Evolutionary conservation across 2,797 vertebrate genomes (phyloP).

Genomic region (Platalea minor): DNA sequence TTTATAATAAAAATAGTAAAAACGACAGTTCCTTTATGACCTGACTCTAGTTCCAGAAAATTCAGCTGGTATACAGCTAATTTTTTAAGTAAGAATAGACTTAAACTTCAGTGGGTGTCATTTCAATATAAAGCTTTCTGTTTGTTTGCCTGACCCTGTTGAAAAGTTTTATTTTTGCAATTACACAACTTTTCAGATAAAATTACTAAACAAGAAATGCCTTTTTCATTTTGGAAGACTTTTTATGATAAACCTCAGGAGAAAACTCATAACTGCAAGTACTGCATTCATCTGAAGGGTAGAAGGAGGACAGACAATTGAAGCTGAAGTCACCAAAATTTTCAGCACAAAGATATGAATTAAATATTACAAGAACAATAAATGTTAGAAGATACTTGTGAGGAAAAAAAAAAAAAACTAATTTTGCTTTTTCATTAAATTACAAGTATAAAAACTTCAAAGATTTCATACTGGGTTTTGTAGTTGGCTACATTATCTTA

Average conservation of each 20-base stretch:
- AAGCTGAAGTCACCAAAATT: conserved; percentile 68
- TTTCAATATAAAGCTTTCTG: neutral
- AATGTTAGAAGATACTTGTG: conserved; percentile 20
- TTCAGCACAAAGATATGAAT: conserved; percentile 60
- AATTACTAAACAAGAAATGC: conserved; percentile 35
- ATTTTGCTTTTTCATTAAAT: conserved; percentile 54
- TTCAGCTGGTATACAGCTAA: neutral
- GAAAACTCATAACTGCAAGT: conserved; percentile 42
- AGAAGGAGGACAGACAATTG: conserved; percentile 50
- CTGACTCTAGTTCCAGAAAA: neutral
- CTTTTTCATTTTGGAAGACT: conserved; percentile 46
- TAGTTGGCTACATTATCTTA: neutral
- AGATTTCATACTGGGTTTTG: conserved; percentile 13
- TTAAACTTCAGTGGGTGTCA: neutral
- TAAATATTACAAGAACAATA: conserved; percentile 67
- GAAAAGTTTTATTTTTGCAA: conserved; percentile 52
- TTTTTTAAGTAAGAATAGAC: neutral
- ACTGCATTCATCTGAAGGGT: conserved; percentile 33
- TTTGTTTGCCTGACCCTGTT: neutral
- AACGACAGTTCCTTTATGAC: neutral
- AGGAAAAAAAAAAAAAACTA: conserved; percentile 38
- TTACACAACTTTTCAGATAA: conserved; percentile 41
- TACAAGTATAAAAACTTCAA: conserved; percentile 33
- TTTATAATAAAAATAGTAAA: neutral
- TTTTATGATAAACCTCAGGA: conserved; percentile 62